phyloP scores from a whole-genome alignment of 2,888 invertebrate genomes.

The Lasioglossum morio region DNA sequence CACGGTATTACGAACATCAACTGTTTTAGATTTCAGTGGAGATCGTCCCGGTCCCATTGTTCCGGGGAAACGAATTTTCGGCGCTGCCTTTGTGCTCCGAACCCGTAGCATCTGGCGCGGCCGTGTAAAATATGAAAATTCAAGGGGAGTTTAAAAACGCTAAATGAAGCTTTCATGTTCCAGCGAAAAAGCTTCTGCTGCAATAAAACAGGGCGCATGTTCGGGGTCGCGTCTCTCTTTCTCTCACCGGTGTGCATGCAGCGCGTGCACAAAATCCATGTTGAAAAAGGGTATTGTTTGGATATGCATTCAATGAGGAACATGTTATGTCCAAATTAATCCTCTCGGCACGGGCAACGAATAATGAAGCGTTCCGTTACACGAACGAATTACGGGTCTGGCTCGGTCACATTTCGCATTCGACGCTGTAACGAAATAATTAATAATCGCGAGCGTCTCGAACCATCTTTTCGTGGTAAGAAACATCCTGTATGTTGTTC shows the following conservation, averaged over 20 bases:
- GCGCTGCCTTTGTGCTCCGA: neutral
- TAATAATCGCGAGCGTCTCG: neutral
- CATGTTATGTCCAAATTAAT: constrained; percentile 18
- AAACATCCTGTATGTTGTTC: too few species aligned
- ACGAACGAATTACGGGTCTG: neutral
- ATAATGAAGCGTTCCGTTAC: neutral
- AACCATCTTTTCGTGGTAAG: neutral
- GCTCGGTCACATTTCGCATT: neutral
- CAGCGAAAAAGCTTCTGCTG: neutral
- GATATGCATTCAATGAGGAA: neutral
- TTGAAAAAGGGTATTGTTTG: neutral
- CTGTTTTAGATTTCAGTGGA: neutral
- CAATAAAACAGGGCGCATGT: neutral
- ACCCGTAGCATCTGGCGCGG: neutral
- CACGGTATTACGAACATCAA: neutral
- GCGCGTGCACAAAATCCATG: neutral
- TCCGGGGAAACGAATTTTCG: neutral
- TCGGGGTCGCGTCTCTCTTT: neutral
- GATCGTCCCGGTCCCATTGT: neutral
- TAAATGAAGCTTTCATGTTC: constrained; percentile 9
- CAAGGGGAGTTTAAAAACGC: constrained; percentile 2
- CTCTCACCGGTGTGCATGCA: neutral
- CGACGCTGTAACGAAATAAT: neutral
- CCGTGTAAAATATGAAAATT: constrained; percentile 7
- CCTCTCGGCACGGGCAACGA: neutral